These are phyloP conservation scores for Baronia brevicornis DNA, from an alignment of 2,888 invertebrate genomes.

Conservation along the genomic window DNA sequence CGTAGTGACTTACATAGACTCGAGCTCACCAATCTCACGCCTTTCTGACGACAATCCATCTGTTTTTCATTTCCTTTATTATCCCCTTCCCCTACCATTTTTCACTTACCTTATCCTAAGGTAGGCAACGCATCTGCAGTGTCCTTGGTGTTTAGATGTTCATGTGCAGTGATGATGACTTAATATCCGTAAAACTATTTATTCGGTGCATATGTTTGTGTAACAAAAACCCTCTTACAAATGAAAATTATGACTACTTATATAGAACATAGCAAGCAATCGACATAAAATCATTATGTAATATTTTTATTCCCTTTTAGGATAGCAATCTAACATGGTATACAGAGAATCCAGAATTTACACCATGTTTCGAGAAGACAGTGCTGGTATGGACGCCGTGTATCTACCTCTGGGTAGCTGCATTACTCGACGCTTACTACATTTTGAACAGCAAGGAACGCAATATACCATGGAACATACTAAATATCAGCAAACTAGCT, in stretches of 20 bases:
- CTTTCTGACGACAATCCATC: no score
- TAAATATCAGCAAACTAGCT: conserved; percentile 82
- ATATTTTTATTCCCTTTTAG: conserved; percentile 77
- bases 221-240: no score
- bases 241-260: background rate
- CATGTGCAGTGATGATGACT: no score
- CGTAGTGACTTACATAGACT: no score
- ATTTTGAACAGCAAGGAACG: conserved; percentile 83
- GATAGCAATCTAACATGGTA: conserved; percentile 85
- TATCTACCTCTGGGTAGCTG: conserved; percentile 85
- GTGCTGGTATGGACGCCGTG: conserved; percentile 93
- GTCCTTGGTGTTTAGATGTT: no score
- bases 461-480: conserved; percentile 85
- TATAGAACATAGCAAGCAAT: background rate
- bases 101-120: no score
- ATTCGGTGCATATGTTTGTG: no score
- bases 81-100: no score
- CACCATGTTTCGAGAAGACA: conserved; percentile 94
- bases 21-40: no score
- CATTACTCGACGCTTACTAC: conserved; percentile 84
- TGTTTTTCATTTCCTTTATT: no score
- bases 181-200: no score
- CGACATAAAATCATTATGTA: background rate
- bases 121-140: no score
- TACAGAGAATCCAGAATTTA: conserved; percentile 88